Evolutionary conservation across 2,797 vertebrate species (phyloP).

Genomic region (Macroramphosus scolopax): DNA sequence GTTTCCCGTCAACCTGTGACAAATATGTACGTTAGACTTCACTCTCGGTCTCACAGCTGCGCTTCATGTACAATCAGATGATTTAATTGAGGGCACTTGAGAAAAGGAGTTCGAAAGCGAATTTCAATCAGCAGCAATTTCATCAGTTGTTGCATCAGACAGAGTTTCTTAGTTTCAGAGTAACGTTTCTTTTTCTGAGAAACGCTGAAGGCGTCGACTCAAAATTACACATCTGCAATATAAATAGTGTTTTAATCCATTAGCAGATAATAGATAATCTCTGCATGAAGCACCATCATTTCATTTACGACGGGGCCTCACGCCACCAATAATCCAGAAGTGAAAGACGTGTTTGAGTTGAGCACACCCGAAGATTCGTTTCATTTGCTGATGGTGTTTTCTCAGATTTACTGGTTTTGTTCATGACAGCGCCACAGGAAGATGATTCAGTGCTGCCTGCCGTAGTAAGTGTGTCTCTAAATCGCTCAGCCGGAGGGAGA

Average conservation of each 20-base stretch:
- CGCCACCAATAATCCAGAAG: slow-evolving; percentile 39
- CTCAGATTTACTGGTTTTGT: slow-evolving; percentile 60
- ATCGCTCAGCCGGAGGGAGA: slow-evolving; percentile 67
- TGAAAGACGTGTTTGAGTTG: slow-evolving; percentile 59
- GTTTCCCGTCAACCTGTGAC: slow-evolving; percentile 7
- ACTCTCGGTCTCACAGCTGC: slow-evolving; percentile 20
- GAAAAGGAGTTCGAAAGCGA: too few species aligned
- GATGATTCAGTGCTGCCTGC: slow-evolving; percentile 69
- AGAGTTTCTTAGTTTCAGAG: slow-evolving; percentile 5
- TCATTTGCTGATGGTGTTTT: slow-evolving; percentile 52
- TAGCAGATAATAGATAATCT: too few species aligned
- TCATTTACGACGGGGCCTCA: too few species aligned
- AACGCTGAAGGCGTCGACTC: too few species aligned
- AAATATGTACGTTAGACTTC: slow-evolving; percentile 10
- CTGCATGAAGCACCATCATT: too few species aligned
- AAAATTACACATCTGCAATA: too few species aligned
- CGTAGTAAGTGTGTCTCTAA: slow-evolving; percentile 45
- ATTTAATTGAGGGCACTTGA: too few species aligned
- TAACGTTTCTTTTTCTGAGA: too few species aligned
- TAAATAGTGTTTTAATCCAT: too few species aligned
- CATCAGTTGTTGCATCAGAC: not conserved
- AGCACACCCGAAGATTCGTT: slow-evolving; percentile 31
- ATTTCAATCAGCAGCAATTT: too few species aligned
- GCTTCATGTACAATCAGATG: too few species aligned
- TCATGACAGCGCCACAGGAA: slow-evolving; percentile 57